These are phyloP conservation scores for Platycnemis pennipes DNA, from an alignment of 2,888 invertebrate species.

Conservation along the genomic window DNA sequence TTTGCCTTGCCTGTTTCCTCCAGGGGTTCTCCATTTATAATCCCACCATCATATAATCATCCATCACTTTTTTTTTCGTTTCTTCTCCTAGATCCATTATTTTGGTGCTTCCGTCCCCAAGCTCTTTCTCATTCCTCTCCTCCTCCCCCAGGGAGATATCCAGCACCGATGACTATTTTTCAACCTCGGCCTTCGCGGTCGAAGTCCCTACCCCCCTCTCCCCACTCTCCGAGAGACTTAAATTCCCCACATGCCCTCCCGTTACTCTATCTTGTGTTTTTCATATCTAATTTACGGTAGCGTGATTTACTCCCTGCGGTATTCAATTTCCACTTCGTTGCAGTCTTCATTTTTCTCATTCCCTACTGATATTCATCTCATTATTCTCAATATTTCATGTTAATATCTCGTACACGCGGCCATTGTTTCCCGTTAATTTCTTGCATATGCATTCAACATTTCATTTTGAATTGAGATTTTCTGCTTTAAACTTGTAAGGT, in stretches of 20 bases:
- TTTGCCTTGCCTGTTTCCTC: background rate
- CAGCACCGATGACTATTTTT: background rate
- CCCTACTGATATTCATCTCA: background rate
- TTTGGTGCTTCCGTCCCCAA: background rate
- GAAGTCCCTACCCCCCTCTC: no score
- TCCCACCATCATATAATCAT: conserved; percentile 51
- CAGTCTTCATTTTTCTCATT: background rate
- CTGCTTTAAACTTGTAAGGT: no score
- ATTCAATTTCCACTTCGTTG: background rate
- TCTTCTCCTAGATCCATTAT: background rate
- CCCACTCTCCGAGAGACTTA: background rate
- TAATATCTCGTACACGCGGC: no score
- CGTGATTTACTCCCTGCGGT: no score
- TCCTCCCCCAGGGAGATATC: background rate
- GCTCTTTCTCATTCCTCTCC: background rate
- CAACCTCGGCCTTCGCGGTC: background rate
- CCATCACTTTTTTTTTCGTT: conserved; percentile 10
- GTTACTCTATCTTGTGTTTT: background rate
- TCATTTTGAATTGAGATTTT: no score
- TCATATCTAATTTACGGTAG: background rate
- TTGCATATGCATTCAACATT: no score
- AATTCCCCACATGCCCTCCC: background rate
- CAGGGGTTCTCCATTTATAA: background rate
- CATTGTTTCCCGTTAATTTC: no score
- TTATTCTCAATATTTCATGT: background rate